Percentiles rank a stretch among this genome's conserved stretches.
phyloP scores from a whole-genome alignment of 1,140 invertebrate species.

The Bombus vancouverensis region DNA sequence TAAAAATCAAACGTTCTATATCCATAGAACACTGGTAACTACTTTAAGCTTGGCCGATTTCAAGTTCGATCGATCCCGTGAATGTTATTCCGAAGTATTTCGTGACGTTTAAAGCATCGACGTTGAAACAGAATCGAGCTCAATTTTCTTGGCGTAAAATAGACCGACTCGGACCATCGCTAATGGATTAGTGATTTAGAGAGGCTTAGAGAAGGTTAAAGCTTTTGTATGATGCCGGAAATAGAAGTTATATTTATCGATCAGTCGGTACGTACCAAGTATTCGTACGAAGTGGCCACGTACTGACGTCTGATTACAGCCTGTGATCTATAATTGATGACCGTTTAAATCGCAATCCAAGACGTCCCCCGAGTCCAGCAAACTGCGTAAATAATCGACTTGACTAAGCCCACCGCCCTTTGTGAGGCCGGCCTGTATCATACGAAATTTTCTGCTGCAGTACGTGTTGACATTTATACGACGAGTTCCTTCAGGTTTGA shows the following conservation, averaged over 20 bases:
- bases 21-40: not conserved
- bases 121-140: not conserved
- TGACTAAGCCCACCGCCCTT: constrained; percentile 9
- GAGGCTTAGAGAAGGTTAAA: constrained; percentile 4
- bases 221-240: constrained; percentile 34
- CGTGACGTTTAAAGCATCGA: not conserved
- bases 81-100: too few species aligned
- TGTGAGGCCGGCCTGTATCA: not conserved
- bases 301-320: constrained; percentile 27
- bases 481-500: constrained; percentile 20
- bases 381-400: constrained; percentile 22
- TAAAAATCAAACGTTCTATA: not conserved
- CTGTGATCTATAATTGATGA: constrained; percentile 44
- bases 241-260: constrained; percentile 52
- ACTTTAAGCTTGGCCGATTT: not conserved
- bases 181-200: constrained; percentile 33
- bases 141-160: not conserved
- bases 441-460: constrained; percentile 22
- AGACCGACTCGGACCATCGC: not conserved
- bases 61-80: not conserved
- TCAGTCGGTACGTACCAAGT: constrained; percentile 1
- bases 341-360: constrained; percentile 36
- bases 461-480: constrained; percentile 35
- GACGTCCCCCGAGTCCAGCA: not conserved
- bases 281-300: constrained; percentile 25